phyloP scores from a whole-genome alignment of 2,113 vertebrate species.

The Mormyrus lacerda region DNA sequence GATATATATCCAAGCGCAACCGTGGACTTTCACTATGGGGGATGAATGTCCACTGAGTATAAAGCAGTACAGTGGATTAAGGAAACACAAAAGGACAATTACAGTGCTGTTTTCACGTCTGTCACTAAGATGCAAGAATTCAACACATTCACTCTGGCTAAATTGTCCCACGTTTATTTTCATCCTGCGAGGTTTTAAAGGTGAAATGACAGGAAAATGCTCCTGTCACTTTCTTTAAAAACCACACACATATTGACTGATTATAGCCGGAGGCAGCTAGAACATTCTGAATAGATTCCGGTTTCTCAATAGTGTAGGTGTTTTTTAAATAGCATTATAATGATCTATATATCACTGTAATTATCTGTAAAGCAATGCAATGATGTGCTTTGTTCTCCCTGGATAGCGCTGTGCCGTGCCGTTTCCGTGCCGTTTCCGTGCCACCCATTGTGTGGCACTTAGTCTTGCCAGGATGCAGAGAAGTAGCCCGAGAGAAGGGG shows the following conservation, averaged over 20 bases:
- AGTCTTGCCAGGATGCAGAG: constrained; percentile 47
- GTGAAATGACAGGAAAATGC: not conserved
- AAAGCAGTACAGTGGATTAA: not conserved
- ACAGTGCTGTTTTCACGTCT: not conserved
- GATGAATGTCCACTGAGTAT: not conserved
- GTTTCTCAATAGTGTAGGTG: not conserved
- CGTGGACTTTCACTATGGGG: not conserved
- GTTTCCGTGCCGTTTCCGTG: too few relatives aligned
- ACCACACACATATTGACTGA: not conserved
- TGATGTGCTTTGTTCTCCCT: not conserved
- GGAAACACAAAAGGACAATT: not conserved
- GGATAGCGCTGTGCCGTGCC: not conserved
- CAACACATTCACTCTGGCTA: not conserved
- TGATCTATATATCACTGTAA: not conserved
- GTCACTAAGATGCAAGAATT: not conserved
- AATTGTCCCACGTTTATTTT: not conserved
- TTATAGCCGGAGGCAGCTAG: not conserved
- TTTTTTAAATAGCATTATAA: not conserved
- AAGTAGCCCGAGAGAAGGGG: constrained; percentile 33
- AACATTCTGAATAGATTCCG: not conserved
- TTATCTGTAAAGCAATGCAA: not conserved
- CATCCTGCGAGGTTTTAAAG: not conserved
- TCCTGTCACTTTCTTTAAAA: too few relatives aligned
- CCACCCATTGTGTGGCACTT: constrained; percentile 1
- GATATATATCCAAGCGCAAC: not conserved